Evolutionary conservation across 2,888 invertebrate species (phyloP).

Genomic region (Hymenopus coronatus): DNA sequence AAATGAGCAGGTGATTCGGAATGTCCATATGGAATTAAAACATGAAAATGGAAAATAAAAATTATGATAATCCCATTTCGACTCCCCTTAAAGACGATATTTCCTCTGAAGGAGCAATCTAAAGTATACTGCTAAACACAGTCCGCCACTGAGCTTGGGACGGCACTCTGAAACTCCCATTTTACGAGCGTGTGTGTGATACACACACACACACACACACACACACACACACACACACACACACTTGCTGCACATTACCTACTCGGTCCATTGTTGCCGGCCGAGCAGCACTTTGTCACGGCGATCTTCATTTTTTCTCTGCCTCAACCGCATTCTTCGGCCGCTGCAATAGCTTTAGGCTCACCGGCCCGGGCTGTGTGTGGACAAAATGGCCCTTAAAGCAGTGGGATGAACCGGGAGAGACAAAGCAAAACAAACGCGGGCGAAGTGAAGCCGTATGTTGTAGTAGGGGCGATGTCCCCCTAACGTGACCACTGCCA

Average conservation of each 20-base stretch:
- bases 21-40: no score
- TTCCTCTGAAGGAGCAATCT: no score
- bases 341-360: background rate
- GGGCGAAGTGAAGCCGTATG: background rate
- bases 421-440: background rate
- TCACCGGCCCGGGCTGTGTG: background rate
- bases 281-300: background rate
- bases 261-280: background rate
- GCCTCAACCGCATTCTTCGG: background rate
- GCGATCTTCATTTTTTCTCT: background rate
- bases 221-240: no score
- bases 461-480: background rate
- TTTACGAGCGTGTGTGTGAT: background rate
- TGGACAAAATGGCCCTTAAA: background rate
- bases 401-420: background rate
- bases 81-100: no score
- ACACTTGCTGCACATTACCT: background rate
- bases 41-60: no score
- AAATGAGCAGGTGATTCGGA: no score
- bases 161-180: no score
- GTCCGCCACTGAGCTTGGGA: no score
- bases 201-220: no score
- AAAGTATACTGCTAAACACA: no score
- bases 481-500: background rate
- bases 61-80: accelerated